Evolutionary conservation across 2,888 invertebrate species (phyloP).

Genomic region (Timandra comae): DNA sequence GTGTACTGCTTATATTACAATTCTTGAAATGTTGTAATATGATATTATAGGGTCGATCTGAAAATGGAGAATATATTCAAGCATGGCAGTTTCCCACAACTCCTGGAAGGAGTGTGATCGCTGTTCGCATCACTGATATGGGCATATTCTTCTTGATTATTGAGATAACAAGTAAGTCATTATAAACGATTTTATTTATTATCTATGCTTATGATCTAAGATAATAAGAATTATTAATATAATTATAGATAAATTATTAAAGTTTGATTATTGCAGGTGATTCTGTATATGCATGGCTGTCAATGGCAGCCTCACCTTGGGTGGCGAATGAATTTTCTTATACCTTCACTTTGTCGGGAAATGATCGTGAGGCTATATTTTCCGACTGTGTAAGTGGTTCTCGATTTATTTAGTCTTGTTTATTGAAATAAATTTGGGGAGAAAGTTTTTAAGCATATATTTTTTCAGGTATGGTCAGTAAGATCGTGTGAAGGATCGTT

Average conservation of each 20-base stretch:
- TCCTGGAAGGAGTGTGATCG: conserved; percentile 60
- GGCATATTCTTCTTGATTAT: conserved; percentile 67
- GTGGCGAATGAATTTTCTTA: conserved; percentile 59
- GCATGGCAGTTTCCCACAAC: conserved; percentile 65
- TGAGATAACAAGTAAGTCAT: conserved; percentile 53
- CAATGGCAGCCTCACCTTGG: conserved; percentile 64
- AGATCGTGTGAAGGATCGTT: conserved; percentile 65
- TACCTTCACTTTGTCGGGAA: conserved; percentile 63
- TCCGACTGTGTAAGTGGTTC: conserved; percentile 61
- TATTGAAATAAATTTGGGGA: too few relatives aligned
- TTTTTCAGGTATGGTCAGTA: conserved; percentile 62
- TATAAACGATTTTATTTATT: neutral
- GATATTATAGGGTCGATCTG: conserved; percentile 59
- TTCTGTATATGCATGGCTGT: conserved; percentile 53
- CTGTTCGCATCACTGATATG: conserved; percentile 62
- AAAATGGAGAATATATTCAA: conserved; percentile 64
- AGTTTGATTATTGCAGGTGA: conserved; percentile 40
- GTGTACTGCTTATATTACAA: too few relatives aligned
- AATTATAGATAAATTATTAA: neutral
- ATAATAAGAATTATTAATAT: too few relatives aligned
- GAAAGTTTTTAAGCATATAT: too few relatives aligned
- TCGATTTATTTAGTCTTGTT: too few relatives aligned
- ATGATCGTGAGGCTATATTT: conserved; percentile 68
- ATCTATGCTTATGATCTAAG: too few relatives aligned
- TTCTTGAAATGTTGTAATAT: too few relatives aligned